phyloP scores from a whole-genome alignment of 2,888 invertebrate species.

The Chalcosyrphus nemorum region DNA sequence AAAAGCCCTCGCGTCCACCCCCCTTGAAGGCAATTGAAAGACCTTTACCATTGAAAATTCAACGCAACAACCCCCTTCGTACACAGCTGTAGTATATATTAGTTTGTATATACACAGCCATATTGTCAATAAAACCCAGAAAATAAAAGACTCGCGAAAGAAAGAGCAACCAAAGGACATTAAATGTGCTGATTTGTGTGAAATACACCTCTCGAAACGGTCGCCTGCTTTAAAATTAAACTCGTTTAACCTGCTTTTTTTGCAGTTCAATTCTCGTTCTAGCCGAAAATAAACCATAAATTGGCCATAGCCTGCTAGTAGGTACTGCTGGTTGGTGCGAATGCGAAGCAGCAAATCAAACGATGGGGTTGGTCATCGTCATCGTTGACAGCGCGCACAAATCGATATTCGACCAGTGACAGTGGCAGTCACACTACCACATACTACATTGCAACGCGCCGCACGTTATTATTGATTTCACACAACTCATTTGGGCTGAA shows the following conservation, averaged over 20 bases:
- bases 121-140: slow-evolving; percentile 9
- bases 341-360: slow-evolving; percentile 6
- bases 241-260: slow-evolving; percentile 65
- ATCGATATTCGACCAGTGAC: slow-evolving; percentile 38
- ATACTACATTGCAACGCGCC: background rate
- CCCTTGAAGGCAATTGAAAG: slow-evolving; percentile 23
- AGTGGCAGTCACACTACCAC: background rate
- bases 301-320: background rate
- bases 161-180: slow-evolving; percentile 23
- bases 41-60: slow-evolving; percentile 40
- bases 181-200: slow-evolving; percentile 22
- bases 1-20: slow-evolving; percentile 16
- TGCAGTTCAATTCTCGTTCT: slow-evolving; percentile 48
- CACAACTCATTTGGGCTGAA: slow-evolving; percentile 41
- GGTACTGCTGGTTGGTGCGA: background rate
- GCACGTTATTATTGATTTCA: slow-evolving; percentile 24
- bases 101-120: slow-evolving; percentile 26
- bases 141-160: background rate
- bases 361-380: slow-evolving; percentile 45
- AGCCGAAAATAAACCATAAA: slow-evolving; percentile 55
- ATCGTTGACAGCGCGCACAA: slow-evolving; percentile 37
- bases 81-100: no score
- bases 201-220: slow-evolving; percentile 30
- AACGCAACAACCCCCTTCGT: slow-evolving; percentile 43
- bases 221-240: slow-evolving; percentile 48